Percentiles rank a stretch among this genome's conserved stretches.
Conservation (phyloP, 2,888 invertebrate species). For the Apamea monoglypha region DNA sequence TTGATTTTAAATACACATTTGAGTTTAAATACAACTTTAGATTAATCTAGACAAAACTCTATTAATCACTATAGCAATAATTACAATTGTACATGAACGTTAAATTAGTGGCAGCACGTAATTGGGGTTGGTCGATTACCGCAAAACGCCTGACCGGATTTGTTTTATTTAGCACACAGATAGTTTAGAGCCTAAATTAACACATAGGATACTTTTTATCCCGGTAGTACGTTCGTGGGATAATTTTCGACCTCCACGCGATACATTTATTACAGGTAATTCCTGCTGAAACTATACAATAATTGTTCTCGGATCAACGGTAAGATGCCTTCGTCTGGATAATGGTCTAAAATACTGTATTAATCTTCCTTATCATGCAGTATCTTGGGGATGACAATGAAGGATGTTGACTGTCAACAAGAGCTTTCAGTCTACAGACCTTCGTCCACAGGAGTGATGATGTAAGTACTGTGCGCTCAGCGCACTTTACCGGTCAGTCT, state of each 20-base stretch:
- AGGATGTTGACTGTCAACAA: slow-evolving; percentile 36
- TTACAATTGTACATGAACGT: slow-evolving; percentile 4
- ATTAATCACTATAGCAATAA: slow-evolving; percentile 11
- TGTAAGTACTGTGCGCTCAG: not conserved
- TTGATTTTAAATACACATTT: no score
- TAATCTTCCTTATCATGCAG: slow-evolving; percentile 33
- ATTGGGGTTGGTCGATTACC: slow-evolving; percentile 3
- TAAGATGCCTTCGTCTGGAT: slow-evolving; percentile 21
- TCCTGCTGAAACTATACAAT: slow-evolving; percentile 14
- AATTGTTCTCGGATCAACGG: slow-evolving; percentile 14
- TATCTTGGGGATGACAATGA: slow-evolving; percentile 37
- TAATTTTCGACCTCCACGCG: not conserved
- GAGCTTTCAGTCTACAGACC: not conserved
- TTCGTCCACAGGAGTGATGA: not conserved
- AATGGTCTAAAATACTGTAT: slow-evolving; percentile 5
- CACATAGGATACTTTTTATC: not conserved
- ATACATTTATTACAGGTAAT: slow-evolving; percentile 29
- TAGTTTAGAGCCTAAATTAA: not conserved
- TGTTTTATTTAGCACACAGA: not conserved
- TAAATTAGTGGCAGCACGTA: slow-evolving; percentile 1
- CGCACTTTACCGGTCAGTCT: not conserved
- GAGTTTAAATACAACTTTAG: not conserved
- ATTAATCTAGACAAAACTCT: slow-evolving; percentile 7
- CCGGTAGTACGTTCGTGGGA: not conserved
- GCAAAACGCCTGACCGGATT: no score